These are phyloP conservation scores for Aproaerema taeniolella DNA, from an alignment of 2,888 invertebrate genomes.

Conservation along the genomic window DNA sequence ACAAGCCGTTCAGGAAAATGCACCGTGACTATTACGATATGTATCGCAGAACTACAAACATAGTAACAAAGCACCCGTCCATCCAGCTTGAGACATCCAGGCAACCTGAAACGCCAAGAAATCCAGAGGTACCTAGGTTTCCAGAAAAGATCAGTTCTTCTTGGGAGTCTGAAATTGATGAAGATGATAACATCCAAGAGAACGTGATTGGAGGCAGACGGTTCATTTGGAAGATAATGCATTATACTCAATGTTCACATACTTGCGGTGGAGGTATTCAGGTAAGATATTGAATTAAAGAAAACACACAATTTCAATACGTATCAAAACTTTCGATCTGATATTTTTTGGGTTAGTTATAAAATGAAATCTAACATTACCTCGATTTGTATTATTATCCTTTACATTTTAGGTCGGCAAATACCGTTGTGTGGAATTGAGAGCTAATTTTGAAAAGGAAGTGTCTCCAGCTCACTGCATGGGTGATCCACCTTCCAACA, in stretches of 20 bases:
- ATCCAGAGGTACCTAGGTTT: constrained; percentile 34
- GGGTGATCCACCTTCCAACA: constrained; percentile 80
- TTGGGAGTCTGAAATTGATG: too few relatives aligned
- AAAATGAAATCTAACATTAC: neutral
- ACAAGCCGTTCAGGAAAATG: constrained; percentile 58
- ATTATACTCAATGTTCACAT: constrained; percentile 87
- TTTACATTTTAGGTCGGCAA: constrained; percentile 77
- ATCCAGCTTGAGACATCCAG: too few relatives aligned
- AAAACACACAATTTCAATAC: too few relatives aligned
- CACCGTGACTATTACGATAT: constrained; percentile 49
- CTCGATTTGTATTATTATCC: neutral
- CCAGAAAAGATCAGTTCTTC: constrained; percentile 32
- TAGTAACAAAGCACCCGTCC: too few relatives aligned
- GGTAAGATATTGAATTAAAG: constrained; percentile 37
- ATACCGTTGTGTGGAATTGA: constrained; percentile 83
- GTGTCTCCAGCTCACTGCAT: constrained; percentile 62
- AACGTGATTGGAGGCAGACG: constrained; percentile 65
- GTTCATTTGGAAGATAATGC: constrained; percentile 87
- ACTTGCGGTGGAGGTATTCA: constrained; percentile 89
- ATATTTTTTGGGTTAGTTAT: neutral
- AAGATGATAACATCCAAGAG: constrained; percentile 40
- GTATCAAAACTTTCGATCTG: too few relatives aligned
- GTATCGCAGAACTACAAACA: constrained; percentile 37
- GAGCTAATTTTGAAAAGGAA: constrained; percentile 78
- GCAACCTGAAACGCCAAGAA: too few relatives aligned